Evolutionary conservation across 2,113 vertebrate species (phyloP).

Genomic region (Lamprologus lemairii): DNA sequence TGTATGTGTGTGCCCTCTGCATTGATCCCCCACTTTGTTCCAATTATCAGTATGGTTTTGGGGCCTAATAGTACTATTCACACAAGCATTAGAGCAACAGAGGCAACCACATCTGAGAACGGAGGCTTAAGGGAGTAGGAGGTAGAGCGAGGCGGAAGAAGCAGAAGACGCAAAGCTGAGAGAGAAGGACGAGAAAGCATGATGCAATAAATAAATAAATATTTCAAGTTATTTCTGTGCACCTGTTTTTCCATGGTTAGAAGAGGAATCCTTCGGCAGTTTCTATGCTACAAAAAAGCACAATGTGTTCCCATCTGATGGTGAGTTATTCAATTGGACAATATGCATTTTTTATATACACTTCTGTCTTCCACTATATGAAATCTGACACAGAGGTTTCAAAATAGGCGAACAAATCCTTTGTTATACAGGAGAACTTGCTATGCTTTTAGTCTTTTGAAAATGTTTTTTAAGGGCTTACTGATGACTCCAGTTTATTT

Average conservation of each 20-base stretch:
- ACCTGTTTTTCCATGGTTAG: background rate
- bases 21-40: constrained; percentile 63
- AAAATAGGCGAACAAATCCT: background rate
- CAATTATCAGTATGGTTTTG: constrained; percentile 57
- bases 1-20: constrained; percentile 13
- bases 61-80: constrained; percentile 53
- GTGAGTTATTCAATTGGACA: background rate
- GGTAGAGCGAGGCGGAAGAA: background rate
- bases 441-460: background rate
- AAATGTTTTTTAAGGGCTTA: background rate
- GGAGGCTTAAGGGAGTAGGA: background rate
- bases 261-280: background rate
- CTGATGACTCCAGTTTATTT: background rate
- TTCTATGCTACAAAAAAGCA: background rate
- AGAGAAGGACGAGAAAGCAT: background rate
- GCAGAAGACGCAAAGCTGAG: background rate
- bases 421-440: background rate
- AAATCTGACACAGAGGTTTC: background rate
- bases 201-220: background rate
- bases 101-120: constrained; percentile 1
- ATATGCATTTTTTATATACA: background rate
- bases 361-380: background rate
- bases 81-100: constrained; percentile 40
- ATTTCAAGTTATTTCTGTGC: background rate
- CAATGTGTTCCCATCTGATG: background rate